These are phyloP conservation scores for Neolamprologus tretocephalus DNA, from an alignment of 2,113 vertebrate species.

Conservation along the genomic window DNA sequence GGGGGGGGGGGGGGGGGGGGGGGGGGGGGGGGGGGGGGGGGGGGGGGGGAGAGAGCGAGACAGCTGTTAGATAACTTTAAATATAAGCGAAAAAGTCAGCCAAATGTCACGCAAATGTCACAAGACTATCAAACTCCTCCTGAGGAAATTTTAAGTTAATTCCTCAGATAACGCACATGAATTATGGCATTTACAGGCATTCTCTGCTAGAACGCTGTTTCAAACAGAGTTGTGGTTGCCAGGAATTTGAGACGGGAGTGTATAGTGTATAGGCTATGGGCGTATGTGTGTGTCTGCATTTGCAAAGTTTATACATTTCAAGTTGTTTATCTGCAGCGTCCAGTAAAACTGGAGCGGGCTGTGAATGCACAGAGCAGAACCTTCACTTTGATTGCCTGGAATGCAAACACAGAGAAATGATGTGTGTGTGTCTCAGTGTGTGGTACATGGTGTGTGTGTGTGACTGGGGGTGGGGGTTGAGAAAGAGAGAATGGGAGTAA, in stretches of 20 bases:
- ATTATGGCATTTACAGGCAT: conserved; percentile 43
- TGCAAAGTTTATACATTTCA: conserved; percentile 28
- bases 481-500: neutral
- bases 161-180: conserved; percentile 29
- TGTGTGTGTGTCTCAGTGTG: neutral
- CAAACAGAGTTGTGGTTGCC: conserved; percentile 1
- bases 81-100: conserved; percentile 39
- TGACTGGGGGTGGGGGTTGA: neutral
- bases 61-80: conserved; percentile 46
- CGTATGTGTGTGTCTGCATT: neutral
- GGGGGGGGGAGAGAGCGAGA: conserved; percentile 26
- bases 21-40: conserved; percentile 93
- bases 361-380: conserved; percentile 38
- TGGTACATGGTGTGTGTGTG: neutral
- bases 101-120: conserved; percentile 67
- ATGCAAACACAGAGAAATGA: conserved; percentile 46
- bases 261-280: neutral
- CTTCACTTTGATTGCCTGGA: conserved; percentile 51
- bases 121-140: conserved; percentile 39
- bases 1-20: conserved; percentile 95
- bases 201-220: conserved; percentile 17
- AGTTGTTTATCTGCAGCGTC: conserved; percentile 44
- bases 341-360: conserved; percentile 30
- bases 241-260: neutral
- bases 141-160: conserved; percentile 44